Evolutionary conservation across 2,113 vertebrate species (phyloP).

Genomic region (Bombycilla garrulus): DNA sequence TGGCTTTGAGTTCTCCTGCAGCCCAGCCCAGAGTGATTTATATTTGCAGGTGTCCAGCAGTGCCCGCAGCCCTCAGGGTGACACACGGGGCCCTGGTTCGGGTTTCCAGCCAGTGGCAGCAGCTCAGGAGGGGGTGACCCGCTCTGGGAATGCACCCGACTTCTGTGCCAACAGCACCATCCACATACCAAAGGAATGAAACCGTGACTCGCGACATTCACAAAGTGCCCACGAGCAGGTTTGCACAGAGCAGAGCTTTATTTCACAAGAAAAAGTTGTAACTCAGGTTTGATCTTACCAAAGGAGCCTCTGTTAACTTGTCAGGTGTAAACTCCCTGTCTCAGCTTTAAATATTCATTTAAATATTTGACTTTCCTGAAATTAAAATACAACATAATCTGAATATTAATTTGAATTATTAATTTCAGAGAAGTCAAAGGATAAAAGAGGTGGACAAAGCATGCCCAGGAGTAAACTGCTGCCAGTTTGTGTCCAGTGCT

Average conservation of each 20-base stretch:
- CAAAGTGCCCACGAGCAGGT: rapidly evolving
- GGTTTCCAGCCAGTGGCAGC: neutral
- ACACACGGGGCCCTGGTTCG: neutral
- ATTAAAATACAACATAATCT: too few relatives aligned
- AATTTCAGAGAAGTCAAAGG: neutral
- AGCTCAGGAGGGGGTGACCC: neutral
- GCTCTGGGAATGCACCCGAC: neutral
- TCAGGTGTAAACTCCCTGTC: rapidly evolving
- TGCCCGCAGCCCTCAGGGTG: neutral
- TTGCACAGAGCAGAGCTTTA: rapidly evolving
- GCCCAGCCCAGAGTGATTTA: neutral
- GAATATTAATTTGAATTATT: too few relatives aligned
- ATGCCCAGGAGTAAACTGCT: neutral
- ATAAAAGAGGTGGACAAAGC: rapidly evolving
- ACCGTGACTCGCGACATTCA: too few relatives aligned
- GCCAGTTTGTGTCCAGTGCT: rapidly evolving
- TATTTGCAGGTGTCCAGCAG: neutral
- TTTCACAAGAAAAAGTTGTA: neutral
- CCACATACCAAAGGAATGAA: neutral
- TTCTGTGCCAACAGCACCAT: neutral
- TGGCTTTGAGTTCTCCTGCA: neutral
- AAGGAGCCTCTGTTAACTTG: rapidly evolving
- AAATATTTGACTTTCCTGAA: too few relatives aligned
- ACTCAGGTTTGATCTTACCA: neutral
- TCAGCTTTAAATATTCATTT: neutral